These are phyloP conservation scores for Polyommatus iphigenia DNA, from an alignment of 2,888 invertebrate genomes.

Conservation along the genomic window DNA sequence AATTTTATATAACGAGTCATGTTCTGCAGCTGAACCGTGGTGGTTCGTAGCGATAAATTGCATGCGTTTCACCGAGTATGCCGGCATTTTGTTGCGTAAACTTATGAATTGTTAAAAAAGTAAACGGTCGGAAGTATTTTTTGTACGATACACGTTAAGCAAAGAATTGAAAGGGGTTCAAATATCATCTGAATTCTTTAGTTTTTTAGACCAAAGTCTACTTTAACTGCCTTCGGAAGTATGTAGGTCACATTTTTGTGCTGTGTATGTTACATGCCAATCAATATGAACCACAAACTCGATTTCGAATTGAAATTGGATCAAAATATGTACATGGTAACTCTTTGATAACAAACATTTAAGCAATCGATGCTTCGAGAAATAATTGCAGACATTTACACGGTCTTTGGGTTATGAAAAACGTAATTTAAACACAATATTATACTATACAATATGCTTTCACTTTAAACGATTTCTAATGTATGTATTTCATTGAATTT, in stretches of 20 bases:
- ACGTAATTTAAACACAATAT: conserved; percentile 17
- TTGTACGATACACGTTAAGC: background rate
- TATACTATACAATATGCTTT: conserved; percentile 23
- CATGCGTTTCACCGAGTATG: background rate
- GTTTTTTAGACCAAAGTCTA: background rate
- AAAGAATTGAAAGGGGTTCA: background rate
- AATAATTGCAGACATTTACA: conserved; percentile 1
- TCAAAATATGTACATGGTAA: background rate
- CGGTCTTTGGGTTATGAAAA: conserved; percentile 16
- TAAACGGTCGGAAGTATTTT: conserved; percentile 7
- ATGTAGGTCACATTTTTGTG: too few relatives aligned
- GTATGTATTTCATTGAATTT: conserved; percentile 3
- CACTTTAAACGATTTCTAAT: conserved; percentile 17
- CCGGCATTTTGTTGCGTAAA: conserved; percentile 15
- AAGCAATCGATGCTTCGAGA: background rate
- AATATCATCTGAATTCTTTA: background rate
- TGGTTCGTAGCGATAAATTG: conserved; percentile 23
- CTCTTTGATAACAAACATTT: conserved; percentile 13
- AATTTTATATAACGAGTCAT: conserved; percentile 20
- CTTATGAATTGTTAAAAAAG: background rate
- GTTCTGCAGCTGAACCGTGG: conserved; percentile 20
- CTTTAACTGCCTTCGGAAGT: background rate
- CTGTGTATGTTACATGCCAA: too few relatives aligned
- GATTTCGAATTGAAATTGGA: background rate
- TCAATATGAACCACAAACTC: background rate